Conservation (phyloP, 2,888 invertebrate genomes). For the Zootermopsis nevadensis region DNA sequence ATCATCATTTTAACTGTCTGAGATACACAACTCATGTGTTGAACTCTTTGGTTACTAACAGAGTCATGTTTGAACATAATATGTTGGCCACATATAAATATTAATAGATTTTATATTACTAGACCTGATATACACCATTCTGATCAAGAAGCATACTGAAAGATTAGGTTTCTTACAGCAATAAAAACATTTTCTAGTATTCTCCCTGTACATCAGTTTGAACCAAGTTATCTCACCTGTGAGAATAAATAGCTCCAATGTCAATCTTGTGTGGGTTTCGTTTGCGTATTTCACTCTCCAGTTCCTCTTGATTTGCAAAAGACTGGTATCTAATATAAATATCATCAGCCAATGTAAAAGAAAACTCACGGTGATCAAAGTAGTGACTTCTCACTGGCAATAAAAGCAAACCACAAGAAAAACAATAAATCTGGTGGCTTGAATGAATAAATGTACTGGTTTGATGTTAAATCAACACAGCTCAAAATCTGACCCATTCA, state of each 20-base stretch:
- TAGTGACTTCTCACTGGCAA: constrained; percentile 58
- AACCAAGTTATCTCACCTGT: constrained; percentile 60
- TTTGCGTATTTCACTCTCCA: constrained; percentile 83
- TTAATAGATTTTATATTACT: too few relatives aligned
- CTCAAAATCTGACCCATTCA: neutral
- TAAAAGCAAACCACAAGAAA: neutral
- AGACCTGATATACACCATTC: too few relatives aligned
- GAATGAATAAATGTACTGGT: neutral
- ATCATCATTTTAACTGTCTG: too few relatives aligned
- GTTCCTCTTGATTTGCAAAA: constrained; percentile 81
- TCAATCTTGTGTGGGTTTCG: constrained; percentile 93
- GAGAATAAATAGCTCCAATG: constrained; percentile 90
- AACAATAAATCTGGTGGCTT: neutral
- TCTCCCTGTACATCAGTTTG: neutral
- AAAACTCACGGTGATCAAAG: constrained; percentile 87
- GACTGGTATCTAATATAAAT: constrained; percentile 92
- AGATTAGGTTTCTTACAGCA: too few relatives aligned
- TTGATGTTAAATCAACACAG: neutral
- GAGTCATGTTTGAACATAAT: too few relatives aligned
- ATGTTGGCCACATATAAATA: too few relatives aligned
- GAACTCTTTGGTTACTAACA: too few relatives aligned
- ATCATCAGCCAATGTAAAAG: constrained; percentile 93
- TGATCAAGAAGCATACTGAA: too few relatives aligned
- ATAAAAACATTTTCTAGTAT: too few relatives aligned
- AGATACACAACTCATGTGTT: too few relatives aligned